These are phyloP conservation scores for Squalus acanthias DNA, from an alignment of 2,797 vertebrate species.

Conservation along the genomic window DNA sequence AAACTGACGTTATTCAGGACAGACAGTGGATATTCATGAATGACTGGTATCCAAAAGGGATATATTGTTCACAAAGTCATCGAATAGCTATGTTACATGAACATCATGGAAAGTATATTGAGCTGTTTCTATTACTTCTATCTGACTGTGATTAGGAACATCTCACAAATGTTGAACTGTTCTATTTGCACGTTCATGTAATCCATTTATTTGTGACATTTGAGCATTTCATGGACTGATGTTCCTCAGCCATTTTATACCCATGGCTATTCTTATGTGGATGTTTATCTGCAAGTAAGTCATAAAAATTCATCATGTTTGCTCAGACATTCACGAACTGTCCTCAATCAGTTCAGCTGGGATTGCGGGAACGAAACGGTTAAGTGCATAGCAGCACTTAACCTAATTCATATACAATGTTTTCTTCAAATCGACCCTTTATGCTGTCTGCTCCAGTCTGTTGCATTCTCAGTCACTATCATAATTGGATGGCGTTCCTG, in stretches of 20 bases:
- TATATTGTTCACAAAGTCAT: neutral
- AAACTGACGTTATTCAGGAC: neutral
- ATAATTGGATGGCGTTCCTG: constrained; percentile 5
- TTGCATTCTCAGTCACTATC: neutral
- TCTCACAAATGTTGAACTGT: neutral
- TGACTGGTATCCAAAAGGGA: neutral
- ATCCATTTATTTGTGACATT: neutral
- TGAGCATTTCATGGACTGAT: neutral
- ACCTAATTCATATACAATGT: neutral
- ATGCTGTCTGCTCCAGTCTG: neutral
- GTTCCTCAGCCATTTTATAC: neutral
- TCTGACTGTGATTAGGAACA: neutral
- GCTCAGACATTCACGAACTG: neutral
- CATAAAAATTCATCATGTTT: neutral
- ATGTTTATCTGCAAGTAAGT: constrained; percentile 11
- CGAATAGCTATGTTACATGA: neutral
- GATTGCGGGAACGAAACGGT: neutral
- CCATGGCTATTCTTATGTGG: neutral
- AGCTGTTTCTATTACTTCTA: neutral
- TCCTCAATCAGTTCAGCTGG: neutral
- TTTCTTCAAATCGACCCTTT: constrained; percentile 5
- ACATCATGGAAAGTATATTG: neutral
- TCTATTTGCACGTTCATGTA: neutral
- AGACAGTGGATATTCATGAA: neutral
- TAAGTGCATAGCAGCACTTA: neutral